phyloP scores from a whole-genome alignment of 2,113 vertebrate species.

The Geococcyx californianus region DNA sequence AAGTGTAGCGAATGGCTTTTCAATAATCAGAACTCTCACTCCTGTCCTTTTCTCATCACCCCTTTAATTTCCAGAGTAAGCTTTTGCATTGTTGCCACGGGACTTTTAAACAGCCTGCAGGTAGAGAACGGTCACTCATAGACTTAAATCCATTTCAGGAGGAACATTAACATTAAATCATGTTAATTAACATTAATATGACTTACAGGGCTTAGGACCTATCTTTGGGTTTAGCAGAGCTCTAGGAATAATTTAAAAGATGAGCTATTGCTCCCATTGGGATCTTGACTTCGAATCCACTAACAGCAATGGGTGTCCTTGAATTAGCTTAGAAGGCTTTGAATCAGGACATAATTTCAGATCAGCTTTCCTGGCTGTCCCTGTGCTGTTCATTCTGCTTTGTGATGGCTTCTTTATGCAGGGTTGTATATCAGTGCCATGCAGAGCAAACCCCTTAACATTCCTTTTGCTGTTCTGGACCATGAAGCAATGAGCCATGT shows the following conservation, averaged over 20 bases:
- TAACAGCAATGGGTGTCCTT: constrained; percentile 25
- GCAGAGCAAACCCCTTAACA: constrained; percentile 23
- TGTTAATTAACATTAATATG: constrained; percentile 58
- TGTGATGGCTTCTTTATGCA: constrained; percentile 29
- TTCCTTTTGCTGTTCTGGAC: constrained; percentile 34
- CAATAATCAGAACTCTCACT: background rate
- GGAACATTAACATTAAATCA: constrained; percentile 41
- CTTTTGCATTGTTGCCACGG: background rate
- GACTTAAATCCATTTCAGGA: constrained; percentile 1
- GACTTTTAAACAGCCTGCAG: background rate
- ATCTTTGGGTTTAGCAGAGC: constrained; percentile 34
- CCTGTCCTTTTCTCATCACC: background rate
- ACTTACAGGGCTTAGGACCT: constrained; percentile 35
- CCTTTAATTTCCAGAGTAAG: background rate
- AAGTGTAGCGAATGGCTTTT: background rate
- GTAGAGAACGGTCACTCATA: background rate
- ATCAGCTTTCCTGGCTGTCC: background rate
- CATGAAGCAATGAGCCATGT: constrained; percentile 43
- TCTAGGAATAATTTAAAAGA: constrained; percentile 38
- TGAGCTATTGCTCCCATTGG: constrained; percentile 12
- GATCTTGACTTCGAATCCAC: background rate
- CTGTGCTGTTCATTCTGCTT: constrained; percentile 7
- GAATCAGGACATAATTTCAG: constrained; percentile 14
- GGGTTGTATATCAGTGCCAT: constrained; percentile 15
- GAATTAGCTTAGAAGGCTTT: constrained; percentile 13